Conservation (phyloP, 1,140 invertebrate species). For the Neodiprion lecontei region DNA sequence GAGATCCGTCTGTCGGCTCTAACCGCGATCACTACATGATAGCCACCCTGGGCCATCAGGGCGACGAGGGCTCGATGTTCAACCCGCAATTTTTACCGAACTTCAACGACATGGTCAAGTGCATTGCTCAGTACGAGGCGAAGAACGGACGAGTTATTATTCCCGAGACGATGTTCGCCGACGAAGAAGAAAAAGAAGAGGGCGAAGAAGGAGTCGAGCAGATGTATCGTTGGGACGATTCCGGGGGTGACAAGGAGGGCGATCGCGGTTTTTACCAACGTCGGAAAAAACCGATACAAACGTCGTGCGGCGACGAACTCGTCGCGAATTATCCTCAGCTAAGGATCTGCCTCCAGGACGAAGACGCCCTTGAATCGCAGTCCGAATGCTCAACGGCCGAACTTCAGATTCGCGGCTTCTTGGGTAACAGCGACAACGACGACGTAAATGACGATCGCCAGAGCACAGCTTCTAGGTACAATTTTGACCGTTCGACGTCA, state of each 20-base stretch:
- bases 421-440: too few species aligned
- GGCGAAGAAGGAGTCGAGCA: background rate
- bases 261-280: background rate
- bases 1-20: background rate
- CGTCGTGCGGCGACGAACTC: too few species aligned
- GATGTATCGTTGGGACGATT: background rate
- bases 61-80: slow-evolving; percentile 51
- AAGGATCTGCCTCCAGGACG: too few species aligned
- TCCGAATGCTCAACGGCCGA: too few species aligned
- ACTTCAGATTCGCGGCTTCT: too few species aligned
- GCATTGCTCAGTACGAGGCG: slow-evolving; percentile 38
- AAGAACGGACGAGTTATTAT: slow-evolving; percentile 14
- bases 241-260: background rate
- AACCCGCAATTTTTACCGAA: slow-evolving; percentile 56
- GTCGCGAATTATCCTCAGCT: too few species aligned
- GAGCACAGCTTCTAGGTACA: too few species aligned
- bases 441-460: too few species aligned
- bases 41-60: slow-evolving; percentile 41
- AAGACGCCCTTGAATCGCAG: too few species aligned
- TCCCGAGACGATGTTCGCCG: background rate
- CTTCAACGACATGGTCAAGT: slow-evolving; percentile 54
- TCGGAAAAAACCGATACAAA: background rate
- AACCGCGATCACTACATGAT: slow-evolving; percentile 49
- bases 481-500: too few species aligned
- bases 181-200: background rate